Evolutionary conservation across 2,797 vertebrate genomes (phyloP).

Genomic region (Sebastes wilsoni): DNA sequence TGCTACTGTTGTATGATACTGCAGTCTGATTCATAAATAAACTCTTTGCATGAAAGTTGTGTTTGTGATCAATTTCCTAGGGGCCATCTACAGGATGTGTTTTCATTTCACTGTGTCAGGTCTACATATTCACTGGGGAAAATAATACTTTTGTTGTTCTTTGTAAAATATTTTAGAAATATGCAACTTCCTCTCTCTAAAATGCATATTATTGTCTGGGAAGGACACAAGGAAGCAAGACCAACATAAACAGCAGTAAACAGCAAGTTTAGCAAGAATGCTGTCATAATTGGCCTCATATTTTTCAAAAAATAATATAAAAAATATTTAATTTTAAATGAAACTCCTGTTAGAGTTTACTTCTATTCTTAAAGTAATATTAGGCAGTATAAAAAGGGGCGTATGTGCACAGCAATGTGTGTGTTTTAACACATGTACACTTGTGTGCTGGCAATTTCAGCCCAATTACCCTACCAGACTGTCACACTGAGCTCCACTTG

Average conservation of each 20-base stretch:
- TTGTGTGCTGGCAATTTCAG: conserved; percentile 46
- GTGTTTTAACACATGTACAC: conserved; percentile 34
- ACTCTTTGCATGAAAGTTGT: conserved; percentile 83
- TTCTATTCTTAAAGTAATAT: not conserved
- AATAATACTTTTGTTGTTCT: not conserved
- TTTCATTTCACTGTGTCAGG: not conserved
- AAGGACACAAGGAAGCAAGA: not conserved
- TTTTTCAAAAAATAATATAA: not conserved
- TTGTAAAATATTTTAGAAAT: not conserved
- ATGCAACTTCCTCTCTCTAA: not conserved
- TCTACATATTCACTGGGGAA: not conserved
- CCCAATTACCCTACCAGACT: conserved; percentile 72
- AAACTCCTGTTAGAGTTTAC: not conserved
- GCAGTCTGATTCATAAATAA: conserved; percentile 85
- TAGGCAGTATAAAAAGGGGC: not conserved
- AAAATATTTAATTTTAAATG: not conserved
- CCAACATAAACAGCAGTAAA: not conserved
- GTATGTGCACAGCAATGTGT: not conserved
- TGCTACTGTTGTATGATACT: conserved; percentile 85
- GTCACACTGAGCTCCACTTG: conserved; percentile 66
- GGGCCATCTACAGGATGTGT: not conserved
- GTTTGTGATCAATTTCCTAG: conserved; percentile 60
- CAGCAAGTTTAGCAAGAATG: not conserved
- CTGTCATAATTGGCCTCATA: not conserved
- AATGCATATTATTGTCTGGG: not conserved